Conservation (phyloP, 2,888 invertebrate genomes). For the Machimus rusticus region DNA sequence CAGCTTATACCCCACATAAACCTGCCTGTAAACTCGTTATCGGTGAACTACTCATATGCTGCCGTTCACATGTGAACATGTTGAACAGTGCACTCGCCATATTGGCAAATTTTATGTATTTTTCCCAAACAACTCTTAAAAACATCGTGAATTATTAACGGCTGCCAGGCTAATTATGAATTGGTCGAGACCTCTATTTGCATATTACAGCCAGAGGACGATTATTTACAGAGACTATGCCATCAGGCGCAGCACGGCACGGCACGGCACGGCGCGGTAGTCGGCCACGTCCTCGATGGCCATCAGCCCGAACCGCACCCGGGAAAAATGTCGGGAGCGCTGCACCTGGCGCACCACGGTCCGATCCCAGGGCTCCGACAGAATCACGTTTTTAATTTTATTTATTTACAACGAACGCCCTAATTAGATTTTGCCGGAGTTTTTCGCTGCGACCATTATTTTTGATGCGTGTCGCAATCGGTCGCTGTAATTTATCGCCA, state of each 20-base stretch:
- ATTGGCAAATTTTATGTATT: not conserved
- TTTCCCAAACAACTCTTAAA: not conserved
- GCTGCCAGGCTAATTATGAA: not conserved
- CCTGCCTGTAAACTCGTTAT: not conserved
- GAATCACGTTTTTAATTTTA: slow-evolving; percentile 7
- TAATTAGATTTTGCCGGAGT: not conserved
- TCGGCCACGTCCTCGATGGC: not conserved
- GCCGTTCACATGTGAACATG: not conserved
- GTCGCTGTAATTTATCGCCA: not conserved
- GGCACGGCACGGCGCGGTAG: not conserved
- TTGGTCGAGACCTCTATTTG: slow-evolving; percentile 14
- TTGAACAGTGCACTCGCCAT: not conserved
- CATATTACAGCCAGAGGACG: slow-evolving; percentile 2
- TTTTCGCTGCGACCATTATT: not conserved
- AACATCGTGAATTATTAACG: slow-evolving; percentile 10
- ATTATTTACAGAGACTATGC: not conserved
- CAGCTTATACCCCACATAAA: no score
- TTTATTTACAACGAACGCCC: slow-evolving; percentile 18
- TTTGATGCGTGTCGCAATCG: not conserved
- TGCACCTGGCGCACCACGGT: not conserved
- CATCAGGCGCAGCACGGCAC: not conserved
- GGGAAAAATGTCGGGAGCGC: not conserved
- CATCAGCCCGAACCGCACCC: not conserved
- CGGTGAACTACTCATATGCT: not conserved
- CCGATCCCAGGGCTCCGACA: not conserved